phyloP scores from a whole-genome alignment of 2,797 vertebrate genomes.

The Sylvilagus floridanus region DNA sequence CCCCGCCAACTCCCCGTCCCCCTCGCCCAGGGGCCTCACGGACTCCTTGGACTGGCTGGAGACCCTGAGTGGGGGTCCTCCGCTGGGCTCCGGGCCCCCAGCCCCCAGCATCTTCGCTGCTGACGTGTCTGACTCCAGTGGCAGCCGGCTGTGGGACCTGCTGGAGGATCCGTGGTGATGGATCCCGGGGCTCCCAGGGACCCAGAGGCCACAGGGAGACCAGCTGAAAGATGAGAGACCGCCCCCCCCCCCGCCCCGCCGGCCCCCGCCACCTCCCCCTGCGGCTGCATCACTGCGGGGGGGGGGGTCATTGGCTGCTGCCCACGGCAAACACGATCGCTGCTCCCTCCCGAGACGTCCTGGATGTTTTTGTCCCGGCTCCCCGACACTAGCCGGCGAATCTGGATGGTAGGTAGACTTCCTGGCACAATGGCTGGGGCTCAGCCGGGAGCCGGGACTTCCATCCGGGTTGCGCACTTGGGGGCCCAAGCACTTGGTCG shows the following conservation, averaged over 20 bases:
- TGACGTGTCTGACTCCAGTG: conserved; percentile 92
- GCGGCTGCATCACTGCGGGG: neutral
- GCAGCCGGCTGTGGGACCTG: conserved; percentile 90
- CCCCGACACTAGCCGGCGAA: neutral
- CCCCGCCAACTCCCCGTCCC: conserved; percentile 85
- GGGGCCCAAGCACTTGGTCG: too few species aligned
- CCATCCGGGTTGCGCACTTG: too few species aligned
- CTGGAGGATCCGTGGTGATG: conserved; percentile 85
- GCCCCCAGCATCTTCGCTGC: conserved; percentile 93
- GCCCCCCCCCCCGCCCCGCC: neutral
- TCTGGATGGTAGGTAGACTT: neutral
- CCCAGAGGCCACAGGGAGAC: neutral
- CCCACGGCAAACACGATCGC: conserved; percentile 62
- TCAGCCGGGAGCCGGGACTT: too few species aligned
- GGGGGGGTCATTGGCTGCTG: neutral
- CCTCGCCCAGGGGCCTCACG: conserved; percentile 83
- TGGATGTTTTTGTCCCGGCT: neutral
- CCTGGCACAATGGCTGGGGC: neutral
- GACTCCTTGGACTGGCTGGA: conserved; percentile 95
- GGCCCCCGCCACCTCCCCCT: neutral
- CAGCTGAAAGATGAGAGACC: neutral
- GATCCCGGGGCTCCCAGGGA: neutral
- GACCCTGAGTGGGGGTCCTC: conserved; percentile 89
- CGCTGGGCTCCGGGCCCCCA: conserved; percentile 88
- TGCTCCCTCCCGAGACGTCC: conserved; percentile 45